Percentiles rank a stretch among this genome's conserved stretches.
These are phyloP conservation scores for Globicephala melas DNA, from an alignment of 2,113 vertebrate species.

Conservation along the genomic window DNA sequence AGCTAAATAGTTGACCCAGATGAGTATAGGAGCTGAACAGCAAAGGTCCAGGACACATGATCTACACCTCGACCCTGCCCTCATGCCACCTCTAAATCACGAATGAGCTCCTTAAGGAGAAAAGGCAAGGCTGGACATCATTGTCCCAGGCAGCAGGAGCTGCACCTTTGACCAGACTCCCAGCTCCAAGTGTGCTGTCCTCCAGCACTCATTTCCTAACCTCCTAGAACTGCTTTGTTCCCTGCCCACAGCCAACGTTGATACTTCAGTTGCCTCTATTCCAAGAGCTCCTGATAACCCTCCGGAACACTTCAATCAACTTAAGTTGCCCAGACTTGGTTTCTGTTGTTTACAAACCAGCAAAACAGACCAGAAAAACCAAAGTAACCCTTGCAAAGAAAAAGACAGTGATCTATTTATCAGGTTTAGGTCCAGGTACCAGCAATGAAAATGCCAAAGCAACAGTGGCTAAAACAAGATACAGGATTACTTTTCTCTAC, in stretches of 20 bases:
- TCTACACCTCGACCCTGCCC: fast-evolving
- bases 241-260: background rate
- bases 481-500: background rate
- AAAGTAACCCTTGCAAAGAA: background rate
- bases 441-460: background rate
- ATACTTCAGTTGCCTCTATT: background rate
- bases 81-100: background rate
- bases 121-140: background rate
- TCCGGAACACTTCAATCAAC: background rate
- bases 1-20: background rate
- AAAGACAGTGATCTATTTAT: background rate
- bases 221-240: background rate
- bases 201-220: fast-evolving
- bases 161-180: background rate
- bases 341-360: background rate
- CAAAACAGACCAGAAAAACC: background rate
- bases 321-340: background rate
- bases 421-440: background rate
- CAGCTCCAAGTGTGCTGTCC: fast-evolving
- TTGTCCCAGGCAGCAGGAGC: fast-evolving
- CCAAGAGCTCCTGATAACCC: background rate
- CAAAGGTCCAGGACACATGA: background rate
- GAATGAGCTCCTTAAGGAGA: background rate
- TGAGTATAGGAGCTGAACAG: too few relatives aligned
- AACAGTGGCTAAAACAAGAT: background rate